These are phyloP conservation scores for Sisyra nigra DNA, from an alignment of 2,888 invertebrate species.

Conservation along the genomic window DNA sequence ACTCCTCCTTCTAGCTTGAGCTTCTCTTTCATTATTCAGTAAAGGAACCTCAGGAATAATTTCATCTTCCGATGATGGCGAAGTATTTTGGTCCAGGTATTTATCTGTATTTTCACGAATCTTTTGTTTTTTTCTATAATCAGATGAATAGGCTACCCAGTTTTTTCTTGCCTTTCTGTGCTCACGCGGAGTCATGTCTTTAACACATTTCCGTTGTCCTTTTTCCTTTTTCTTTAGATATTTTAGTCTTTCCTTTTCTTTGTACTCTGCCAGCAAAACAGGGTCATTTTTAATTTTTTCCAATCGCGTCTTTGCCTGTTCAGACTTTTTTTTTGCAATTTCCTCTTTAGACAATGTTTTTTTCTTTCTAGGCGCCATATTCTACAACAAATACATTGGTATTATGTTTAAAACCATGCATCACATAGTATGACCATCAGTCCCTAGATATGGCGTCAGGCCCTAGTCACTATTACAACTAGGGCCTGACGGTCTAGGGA, in stretches of 20 bases:
- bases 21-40: constrained; percentile 8
- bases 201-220: constrained; percentile 11
- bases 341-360: neutral
- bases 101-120: constrained; percentile 5
- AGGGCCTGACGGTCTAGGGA: neutral
- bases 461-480: neutral
- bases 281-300: too few relatives aligned
- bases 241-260: too few relatives aligned
- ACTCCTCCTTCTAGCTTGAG: constrained; percentile 11
- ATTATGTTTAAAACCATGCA: neutral
- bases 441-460: neutral
- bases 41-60: constrained; percentile 9
- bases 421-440: neutral
- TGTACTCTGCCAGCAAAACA: too few relatives aligned
- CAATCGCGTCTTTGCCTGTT: too few relatives aligned
- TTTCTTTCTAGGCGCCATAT: neutral
- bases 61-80: constrained; percentile 10
- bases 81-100: constrained; percentile 10
- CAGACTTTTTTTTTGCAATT: too few relatives aligned
- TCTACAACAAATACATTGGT: neutral
- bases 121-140: constrained; percentile 9
- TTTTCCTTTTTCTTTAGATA: too few relatives aligned
- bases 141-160: constrained; percentile 6
- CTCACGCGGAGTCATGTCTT: constrained; percentile 8
- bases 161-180: constrained; percentile 8